These are phyloP conservation scores for Hyposoter didymator DNA, from an alignment of 2,888 invertebrate species.

Conservation along the genomic window DNA sequence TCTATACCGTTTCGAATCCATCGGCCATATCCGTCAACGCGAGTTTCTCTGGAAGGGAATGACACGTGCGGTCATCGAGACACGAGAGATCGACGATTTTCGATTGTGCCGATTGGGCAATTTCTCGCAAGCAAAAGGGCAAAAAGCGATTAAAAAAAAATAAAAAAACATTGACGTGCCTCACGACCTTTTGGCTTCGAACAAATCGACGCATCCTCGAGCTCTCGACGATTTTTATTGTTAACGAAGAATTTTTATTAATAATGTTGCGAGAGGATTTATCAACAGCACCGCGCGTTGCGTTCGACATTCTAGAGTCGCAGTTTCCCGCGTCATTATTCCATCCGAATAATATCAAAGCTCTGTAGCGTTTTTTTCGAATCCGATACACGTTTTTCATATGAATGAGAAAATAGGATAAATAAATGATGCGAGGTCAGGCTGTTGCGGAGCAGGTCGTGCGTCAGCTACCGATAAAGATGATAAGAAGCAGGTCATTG, in stretches of 20 bases:
- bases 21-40: slow-evolving; percentile 44
- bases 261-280: not conserved
- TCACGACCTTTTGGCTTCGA: not conserved
- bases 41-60: slow-evolving; percentile 32
- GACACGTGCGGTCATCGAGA: not conserved
- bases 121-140: not conserved
- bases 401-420: slow-evolving; percentile 25
- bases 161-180: not conserved
- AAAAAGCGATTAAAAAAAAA: not conserved
- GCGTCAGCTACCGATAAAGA: slow-evolving; percentile 60
- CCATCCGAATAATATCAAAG: not conserved
- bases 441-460: slow-evolving; percentile 51
- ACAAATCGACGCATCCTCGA: slow-evolving; percentile 26
- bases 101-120: not conserved
- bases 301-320: not conserved
- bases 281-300: not conserved
- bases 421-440: slow-evolving; percentile 56
- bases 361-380: not conserved
- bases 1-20: slow-evolving; percentile 10
- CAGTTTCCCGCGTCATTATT: not conserved
- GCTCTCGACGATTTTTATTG: slow-evolving; percentile 10
- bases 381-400: not conserved
- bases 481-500: slow-evolving; percentile 53
- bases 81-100: slow-evolving; percentile 1
- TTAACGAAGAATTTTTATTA: too few species aligned